phyloP scores from a whole-genome alignment of 2,113 vertebrate species.

The Irena cyanogastra region DNA sequence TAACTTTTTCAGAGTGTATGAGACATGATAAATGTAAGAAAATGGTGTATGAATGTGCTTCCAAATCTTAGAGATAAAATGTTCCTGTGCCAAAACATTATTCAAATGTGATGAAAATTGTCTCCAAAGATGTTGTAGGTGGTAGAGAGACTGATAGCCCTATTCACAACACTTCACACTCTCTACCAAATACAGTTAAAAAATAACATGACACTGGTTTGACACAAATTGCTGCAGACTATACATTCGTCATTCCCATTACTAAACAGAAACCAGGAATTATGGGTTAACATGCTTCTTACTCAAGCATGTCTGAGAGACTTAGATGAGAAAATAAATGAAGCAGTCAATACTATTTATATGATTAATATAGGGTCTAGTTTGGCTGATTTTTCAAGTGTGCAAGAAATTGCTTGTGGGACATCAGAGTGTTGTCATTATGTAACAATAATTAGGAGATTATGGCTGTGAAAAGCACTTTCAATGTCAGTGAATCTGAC shows the following conservation, averaged over 20 bases:
- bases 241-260: neutral
- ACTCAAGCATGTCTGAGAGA: neutral
- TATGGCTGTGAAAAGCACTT: neutral
- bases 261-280: constrained; percentile 17
- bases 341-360: neutral
- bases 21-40: neutral
- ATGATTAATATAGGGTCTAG: neutral
- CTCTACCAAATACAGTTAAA: constrained; percentile 7
- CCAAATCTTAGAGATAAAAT: neutral
- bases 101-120: constrained; percentile 50
- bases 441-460: neutral
- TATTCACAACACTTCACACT: constrained; percentile 44
- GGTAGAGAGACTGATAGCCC: constrained; percentile 20
- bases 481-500: neutral
- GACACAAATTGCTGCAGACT: constrained; percentile 42
- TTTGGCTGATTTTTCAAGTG: neutral
- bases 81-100: constrained; percentile 8
- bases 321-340: constrained; percentile 32
- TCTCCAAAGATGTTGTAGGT: neutral
- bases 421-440: neutral
- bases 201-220: constrained; percentile 26
- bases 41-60: neutral
- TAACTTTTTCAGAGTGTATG: neutral
- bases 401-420: neutral
- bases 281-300: constrained; percentile 1